Conservation (phyloP, 2,797 vertebrate species). For the Peromyscus attwateri region DNA sequence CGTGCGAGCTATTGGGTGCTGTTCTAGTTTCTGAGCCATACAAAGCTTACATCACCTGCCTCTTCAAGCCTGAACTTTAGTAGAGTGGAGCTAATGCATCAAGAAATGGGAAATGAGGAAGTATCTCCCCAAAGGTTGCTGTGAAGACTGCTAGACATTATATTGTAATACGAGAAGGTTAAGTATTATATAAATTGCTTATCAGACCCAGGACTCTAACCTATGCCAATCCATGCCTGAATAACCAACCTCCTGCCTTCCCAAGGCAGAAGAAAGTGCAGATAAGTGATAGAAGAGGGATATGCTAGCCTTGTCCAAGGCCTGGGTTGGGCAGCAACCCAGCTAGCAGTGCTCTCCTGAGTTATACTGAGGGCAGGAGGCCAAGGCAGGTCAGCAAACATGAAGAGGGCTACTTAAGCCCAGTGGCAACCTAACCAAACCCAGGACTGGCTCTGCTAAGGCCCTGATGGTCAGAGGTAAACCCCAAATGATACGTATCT, state of each 20-base stretch:
- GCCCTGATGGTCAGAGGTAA: not conserved
- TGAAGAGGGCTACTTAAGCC: not conserved
- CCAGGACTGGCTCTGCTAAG: not conserved
- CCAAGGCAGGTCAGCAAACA: not conserved
- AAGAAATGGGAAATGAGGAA: not conserved
- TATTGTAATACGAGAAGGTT: not conserved
- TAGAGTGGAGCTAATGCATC: not conserved
- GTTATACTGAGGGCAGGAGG: not conserved
- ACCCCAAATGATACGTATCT: not conserved
- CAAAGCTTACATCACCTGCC: not conserved
- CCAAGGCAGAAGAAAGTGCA: not conserved
- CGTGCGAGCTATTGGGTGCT: not conserved
- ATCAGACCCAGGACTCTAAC: not conserved
- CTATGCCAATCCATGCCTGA: not conserved
- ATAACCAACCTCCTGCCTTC: not conserved
- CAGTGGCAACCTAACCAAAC: too few species aligned
- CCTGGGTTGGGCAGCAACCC: not conserved
- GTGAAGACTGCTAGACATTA: not conserved
- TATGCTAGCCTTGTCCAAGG: not conserved
- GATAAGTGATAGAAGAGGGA: not conserved
- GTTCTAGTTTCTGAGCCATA: not conserved
- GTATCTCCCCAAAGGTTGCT: not conserved
- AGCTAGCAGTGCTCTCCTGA: not conserved
- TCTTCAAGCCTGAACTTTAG: not conserved
- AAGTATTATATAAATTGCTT: not conserved